A percentile compares a stretch with the other conserved stretches of the same genome.
These are phyloP conservation scores for Triops longicaudatus DNA, from an alignment of 1,140 invertebrate species.

Conservation along the genomic window DNA sequence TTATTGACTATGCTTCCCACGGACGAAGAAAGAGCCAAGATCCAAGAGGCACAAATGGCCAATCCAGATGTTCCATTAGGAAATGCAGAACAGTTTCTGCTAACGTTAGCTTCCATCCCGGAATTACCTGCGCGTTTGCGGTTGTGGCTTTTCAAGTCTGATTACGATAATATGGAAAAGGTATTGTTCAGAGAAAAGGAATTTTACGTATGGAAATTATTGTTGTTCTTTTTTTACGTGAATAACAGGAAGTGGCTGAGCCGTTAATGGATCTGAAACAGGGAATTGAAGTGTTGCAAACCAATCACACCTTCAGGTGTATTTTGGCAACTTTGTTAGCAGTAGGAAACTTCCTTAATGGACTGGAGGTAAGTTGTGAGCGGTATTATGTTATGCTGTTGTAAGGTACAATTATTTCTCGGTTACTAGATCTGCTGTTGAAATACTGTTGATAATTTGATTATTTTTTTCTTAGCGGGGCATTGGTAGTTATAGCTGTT, in stretches of 20 bases:
- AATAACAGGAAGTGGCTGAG: conserved; percentile 83
- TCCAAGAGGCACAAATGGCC: conserved; percentile 86
- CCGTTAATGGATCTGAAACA: conserved; percentile 96
- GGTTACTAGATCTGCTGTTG: no score
- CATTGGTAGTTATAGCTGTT: no score
- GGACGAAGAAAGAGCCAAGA: conserved; percentile 91
- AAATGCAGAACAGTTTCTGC: conserved; percentile 93
- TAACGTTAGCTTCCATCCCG: conserved; percentile 90
- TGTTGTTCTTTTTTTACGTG: not conserved
- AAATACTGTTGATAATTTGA: no score
- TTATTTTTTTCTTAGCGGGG: no score
- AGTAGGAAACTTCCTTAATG: conserved; percentile 96
- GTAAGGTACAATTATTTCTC: no score
- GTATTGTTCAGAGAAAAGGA: conserved; percentile 43
- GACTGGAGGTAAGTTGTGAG: conserved; percentile 59
- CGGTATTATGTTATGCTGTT: conserved; percentile 23
- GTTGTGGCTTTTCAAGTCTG: conserved; percentile 96
- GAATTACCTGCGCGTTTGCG: conserved; percentile 89
- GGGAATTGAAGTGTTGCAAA: conserved; percentile 79
- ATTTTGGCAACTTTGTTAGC: conserved; percentile 84
- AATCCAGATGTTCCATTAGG: conserved; percentile 94
- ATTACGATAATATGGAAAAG: conserved; percentile 92
- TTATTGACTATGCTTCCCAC: conserved; percentile 94
- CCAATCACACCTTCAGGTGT: conserved; percentile 88
- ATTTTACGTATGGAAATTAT: conserved; percentile 4